phyloP scores from a whole-genome alignment of 2,888 invertebrate species.

The Sphaerophoria rueppellii region DNA sequence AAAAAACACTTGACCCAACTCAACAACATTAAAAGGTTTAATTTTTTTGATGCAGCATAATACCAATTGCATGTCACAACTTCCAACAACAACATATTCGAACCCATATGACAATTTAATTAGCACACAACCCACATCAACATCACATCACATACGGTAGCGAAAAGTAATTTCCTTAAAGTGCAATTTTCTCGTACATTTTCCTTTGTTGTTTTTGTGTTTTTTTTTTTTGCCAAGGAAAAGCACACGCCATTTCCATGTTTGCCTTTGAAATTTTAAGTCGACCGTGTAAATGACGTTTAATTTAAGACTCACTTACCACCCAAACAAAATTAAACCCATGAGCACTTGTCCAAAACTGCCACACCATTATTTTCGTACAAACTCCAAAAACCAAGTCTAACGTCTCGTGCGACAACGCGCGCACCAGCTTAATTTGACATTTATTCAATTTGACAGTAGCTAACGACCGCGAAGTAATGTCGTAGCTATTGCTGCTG shows the following conservation, averaged over 20 bases:
- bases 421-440: slow-evolving; percentile 11
- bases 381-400: slow-evolving; percentile 27
- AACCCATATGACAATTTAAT: slow-evolving; percentile 17
- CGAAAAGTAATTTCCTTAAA: slow-evolving; percentile 36
- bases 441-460: slow-evolving; percentile 59
- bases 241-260: slow-evolving; percentile 61
- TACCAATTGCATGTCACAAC: neutral
- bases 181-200: slow-evolving; percentile 34
- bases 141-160: neutral
- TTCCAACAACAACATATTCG: neutral
- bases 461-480: slow-evolving; percentile 33
- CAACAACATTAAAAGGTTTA: too few species aligned
- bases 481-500: neutral
- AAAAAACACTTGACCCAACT: too few species aligned
- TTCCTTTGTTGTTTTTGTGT: neutral
- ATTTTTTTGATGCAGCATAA: neutral
- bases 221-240: neutral
- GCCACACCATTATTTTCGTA: neutral
- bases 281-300: slow-evolving; percentile 25
- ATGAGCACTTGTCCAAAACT: neutral
- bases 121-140: neutral
- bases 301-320: slow-evolving; percentile 41
- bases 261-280: slow-evolving; percentile 20
- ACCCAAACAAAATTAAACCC: slow-evolving; percentile 23
- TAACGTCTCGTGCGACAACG: slow-evolving; percentile 19